phyloP scores from a whole-genome alignment of 37 sponge, comb jelly and placozoan genomes.

The Aplysina aerophoba region DNA sequence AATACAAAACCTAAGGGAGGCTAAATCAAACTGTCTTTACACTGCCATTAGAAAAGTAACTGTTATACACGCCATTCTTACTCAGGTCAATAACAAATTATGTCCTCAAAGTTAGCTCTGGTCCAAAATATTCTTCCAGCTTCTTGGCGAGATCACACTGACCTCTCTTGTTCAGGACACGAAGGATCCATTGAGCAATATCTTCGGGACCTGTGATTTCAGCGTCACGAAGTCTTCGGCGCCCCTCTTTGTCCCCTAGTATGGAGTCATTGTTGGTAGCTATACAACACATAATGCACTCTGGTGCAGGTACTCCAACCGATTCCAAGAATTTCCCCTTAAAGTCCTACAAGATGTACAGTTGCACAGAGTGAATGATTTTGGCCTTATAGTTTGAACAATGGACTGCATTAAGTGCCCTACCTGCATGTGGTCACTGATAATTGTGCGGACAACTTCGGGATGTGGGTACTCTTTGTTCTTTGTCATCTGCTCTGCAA shows the following conservation, averaged over 20 bases:
- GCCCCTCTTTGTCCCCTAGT: neutral
- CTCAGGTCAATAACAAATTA: neutral
- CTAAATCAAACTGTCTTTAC: too few species aligned
- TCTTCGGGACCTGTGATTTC: conserved; percentile 35
- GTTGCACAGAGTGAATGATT: neutral
- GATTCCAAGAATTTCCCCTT: neutral
- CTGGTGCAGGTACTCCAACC: neutral
- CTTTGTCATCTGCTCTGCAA: conserved; percentile 19
- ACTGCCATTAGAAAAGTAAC: too few species aligned
- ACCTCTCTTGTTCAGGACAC: conserved; percentile 33
- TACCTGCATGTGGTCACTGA: conserved; percentile 24
- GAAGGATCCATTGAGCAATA: conserved; percentile 54
- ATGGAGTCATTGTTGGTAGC: conserved; percentile 5
- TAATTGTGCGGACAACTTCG: neutral
- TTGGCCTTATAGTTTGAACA: neutral
- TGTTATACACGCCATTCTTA: too few species aligned
- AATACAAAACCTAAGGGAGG: too few species aligned
- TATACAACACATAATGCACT: neutral
- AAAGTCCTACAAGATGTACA: conserved; percentile 1
- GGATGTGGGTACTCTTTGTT: neutral
- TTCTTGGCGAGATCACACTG: conserved; percentile 46
- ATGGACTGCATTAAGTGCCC: neutral
- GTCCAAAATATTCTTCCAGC: conserved; percentile 16
- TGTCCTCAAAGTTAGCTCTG: neutral
- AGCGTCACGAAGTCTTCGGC: conserved; percentile 30